A percentile compares a stretch with the other conserved stretches of the same genome.
Conservation (phyloP, 2,113 vertebrate species). For the Scortum barcoo region DNA sequence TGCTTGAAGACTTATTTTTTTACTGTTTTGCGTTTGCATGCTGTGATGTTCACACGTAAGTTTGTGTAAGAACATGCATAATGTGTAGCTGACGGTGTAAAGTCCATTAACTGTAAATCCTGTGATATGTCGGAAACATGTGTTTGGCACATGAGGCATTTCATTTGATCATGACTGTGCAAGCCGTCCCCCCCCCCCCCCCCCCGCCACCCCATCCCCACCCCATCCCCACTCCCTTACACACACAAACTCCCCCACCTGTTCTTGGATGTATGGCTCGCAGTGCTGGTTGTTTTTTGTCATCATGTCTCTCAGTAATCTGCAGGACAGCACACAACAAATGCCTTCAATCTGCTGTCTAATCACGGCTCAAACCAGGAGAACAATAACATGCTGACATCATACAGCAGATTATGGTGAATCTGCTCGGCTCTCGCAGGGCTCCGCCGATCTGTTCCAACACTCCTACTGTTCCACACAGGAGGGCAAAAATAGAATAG, state of each 20-base stretch:
- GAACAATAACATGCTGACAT: conserved; percentile 66
- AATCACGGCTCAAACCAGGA: conserved; percentile 66
- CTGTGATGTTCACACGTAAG: neutral
- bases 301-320: conserved; percentile 56
- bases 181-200: neutral
- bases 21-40: neutral
- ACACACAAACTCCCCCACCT: too few relatives aligned
- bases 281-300: conserved; percentile 18
- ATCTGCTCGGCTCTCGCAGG: conserved; percentile 59
- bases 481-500: neutral
- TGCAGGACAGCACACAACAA: conserved; percentile 55
- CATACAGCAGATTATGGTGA: conserved; percentile 65
- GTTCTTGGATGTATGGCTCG: conserved; percentile 32
- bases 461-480: neutral
- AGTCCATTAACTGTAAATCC: conserved; percentile 12
- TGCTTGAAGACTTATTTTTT: neutral
- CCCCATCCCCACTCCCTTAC: too few relatives aligned
- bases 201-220: neutral
- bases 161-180: neutral
- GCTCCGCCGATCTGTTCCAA: conserved; percentile 52
- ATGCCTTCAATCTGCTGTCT: conserved; percentile 77
- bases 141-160: neutral
- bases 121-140: neutral
- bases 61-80: neutral
- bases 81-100: conserved; percentile 13